Evolutionary conservation across 2,888 invertebrate genomes (phyloP).

Genomic region (Ectropis crepuscularia): DNA sequence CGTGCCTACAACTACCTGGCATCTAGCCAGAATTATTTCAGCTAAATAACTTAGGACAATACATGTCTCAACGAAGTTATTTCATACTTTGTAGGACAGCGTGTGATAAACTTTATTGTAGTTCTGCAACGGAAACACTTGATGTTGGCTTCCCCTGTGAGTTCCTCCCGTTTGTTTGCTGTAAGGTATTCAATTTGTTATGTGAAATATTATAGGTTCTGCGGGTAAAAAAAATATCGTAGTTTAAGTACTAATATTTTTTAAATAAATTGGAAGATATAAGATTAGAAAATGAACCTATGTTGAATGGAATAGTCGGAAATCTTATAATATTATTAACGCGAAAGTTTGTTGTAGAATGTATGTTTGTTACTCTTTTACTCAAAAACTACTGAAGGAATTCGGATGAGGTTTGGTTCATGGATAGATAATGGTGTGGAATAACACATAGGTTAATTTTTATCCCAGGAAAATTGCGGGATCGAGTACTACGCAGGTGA

Average conservation of each 20-base stretch:
- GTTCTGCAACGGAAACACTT: conserved; percentile 16
- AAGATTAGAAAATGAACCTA: not conserved
- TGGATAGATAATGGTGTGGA: no score
- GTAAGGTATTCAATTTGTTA: not conserved
- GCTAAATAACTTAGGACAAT: conserved; percentile 28
- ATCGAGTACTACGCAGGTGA: not conserved
- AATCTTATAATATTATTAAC: no score
- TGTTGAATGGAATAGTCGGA: no score
- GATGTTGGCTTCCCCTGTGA: conserved; percentile 4
- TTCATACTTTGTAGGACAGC: conserved; percentile 18
- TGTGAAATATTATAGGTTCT: not conserved
- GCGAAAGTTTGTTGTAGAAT: no score
- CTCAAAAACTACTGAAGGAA: no score
- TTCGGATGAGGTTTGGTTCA: no score
- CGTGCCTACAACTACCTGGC: conserved; percentile 20
- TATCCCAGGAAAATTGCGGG: not conserved
- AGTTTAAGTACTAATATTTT: no score
- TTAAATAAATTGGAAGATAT: conserved; percentile 5
- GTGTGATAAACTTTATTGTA: conserved; percentile 20
- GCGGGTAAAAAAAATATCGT: not conserved
- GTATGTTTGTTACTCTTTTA: no score
- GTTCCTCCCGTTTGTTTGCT: not conserved
- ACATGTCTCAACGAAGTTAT: conserved; percentile 21
- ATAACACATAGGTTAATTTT: no score
- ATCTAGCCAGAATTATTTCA: conserved; percentile 20